Base-by-base conservation (phyloP, 1,140 invertebrate genomes). In the Aleiodes sp. region DNA sequence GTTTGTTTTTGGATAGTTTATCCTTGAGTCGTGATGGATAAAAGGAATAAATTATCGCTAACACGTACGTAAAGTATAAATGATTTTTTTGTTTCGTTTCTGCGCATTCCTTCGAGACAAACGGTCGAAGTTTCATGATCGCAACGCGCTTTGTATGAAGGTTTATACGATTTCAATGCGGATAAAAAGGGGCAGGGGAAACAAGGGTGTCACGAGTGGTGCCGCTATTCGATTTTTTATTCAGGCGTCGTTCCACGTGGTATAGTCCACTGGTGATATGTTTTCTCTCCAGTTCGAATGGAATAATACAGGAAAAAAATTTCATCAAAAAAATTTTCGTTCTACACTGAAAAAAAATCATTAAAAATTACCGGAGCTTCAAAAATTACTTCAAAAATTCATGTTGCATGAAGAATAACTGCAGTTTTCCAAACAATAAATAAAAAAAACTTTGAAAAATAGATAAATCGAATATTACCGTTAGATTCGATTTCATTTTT, bases 161-260 rank as follows among this genome's bases (percentile, higher is more conserved):
- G 9, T 31, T 59, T 56, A 14, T n/a, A 29, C 10, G n/a, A 26
- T 59, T 33, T 33, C 7, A 33, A 33, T 33, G 7, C 12, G 31
- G 12, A 33, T n/a, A 33, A 33, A 59, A 28, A 3, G 9, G n/a
- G 24, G 26, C 2, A 24, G 21, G 19, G 12, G 28, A n/a, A n/a
- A 59, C 24, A 59, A 29, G 56, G 28, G 24, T 59, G 56, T 59
- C 56, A 59, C 56, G 56, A 59, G 28, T 31, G 12, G 56, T 59
- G 24, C 56, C 56, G 56, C 56, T 59, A 59, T 59, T 31, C 56
- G 56, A 59, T 59, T 59, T 59, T 59, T 59, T 59, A 59, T 59
- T 59, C 56, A 59, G 56, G 24, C 8, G 56, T 31, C 60, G 60
- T 39, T 37, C 28, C 33, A 37, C 33, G 33, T 39, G 33, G 31